A percentile compares a stretch with the other conserved stretches of the same genome.
Conservation (phyloP, 1,140 invertebrate species). For the Pantala flavescens region DNA sequence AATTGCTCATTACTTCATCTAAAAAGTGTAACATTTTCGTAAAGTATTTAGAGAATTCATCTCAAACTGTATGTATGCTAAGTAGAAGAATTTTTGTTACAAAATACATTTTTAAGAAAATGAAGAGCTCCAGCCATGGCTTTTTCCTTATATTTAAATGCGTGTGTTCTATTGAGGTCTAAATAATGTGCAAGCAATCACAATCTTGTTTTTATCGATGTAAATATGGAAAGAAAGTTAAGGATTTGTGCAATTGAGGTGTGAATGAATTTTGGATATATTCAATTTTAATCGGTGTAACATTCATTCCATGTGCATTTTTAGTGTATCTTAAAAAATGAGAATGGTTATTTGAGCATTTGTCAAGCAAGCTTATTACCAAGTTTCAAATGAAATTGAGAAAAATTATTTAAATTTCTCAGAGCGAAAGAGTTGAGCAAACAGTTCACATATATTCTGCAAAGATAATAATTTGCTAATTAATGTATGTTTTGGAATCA, state of each 20-base stretch:
- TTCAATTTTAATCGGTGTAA: not conserved
- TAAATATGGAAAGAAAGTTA: not conserved
- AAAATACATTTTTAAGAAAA: not conserved
- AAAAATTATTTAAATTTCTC: no score
- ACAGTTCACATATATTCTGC: no score
- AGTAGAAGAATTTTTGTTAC: not conserved
- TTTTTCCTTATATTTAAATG: not conserved
- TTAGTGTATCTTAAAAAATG: not conserved
- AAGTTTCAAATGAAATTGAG: no score
- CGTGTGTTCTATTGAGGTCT: not conserved
- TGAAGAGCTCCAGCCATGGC: not conserved
- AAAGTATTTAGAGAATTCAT: not conserved
- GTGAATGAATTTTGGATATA: not conserved
- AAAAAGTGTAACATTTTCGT: not conserved
- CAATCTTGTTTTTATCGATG: not conserved
- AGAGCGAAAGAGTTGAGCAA: no score
- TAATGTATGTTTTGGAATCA: no score
- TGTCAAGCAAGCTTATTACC: no score
- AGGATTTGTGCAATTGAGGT: not conserved
- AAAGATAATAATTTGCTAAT: no score
- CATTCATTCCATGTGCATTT: constrained; percentile 2
- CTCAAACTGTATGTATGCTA: not conserved
- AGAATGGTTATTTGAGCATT: no score
- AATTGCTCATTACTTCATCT: not conserved
- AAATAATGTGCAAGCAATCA: not conserved